A percentile compares a stretch with the other conserved stretches of the same genome.
These are phyloP conservation scores for Tenthredo notha DNA, from an alignment of 2,888 invertebrate species.

Conservation along the genomic window DNA sequence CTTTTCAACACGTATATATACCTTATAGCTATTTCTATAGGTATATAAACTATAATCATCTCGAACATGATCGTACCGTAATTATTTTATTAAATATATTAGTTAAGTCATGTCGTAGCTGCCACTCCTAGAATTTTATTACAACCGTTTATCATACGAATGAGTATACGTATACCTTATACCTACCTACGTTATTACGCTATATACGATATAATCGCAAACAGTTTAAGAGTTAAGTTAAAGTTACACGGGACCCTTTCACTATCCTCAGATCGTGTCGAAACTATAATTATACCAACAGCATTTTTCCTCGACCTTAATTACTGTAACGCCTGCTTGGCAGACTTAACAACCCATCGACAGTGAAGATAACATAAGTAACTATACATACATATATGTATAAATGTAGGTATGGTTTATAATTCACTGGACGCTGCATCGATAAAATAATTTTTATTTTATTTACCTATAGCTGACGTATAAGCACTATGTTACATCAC, in stretches of 20 bases:
- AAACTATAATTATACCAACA: constrained; percentile 19
- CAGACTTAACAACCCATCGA: constrained; percentile 14
- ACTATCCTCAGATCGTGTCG: constrained; percentile 30
- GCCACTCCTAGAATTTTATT: constrained; percentile 23
- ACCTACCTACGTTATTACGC: constrained; percentile 2
- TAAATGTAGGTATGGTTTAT: neutral
- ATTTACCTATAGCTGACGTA: neutral
- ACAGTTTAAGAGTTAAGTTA: constrained; percentile 24
- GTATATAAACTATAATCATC: neutral
- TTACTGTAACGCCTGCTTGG: constrained; percentile 21
- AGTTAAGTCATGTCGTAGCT: constrained; percentile 1
- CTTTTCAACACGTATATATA: neutral
- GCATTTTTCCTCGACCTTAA: constrained; percentile 44
- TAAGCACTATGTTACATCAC: neutral
- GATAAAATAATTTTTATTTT: neutral
- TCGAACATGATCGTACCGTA: neutral
- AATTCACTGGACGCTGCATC: neutral
- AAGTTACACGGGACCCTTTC: constrained; percentile 29
- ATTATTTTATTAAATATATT: constrained; percentile 14
- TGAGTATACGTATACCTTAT: neutral
- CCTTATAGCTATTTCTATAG: neutral
- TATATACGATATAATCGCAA: constrained; percentile 15
- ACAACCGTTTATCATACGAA: constrained; percentile 25
- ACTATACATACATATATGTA: neutral
- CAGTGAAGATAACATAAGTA: neutral